Percentiles rank a stretch among this genome's conserved stretches.
These are phyloP conservation scores for Ophioninae sp. DNA, from an alignment of 2,888 invertebrate genomes.

Conservation along the genomic window DNA sequence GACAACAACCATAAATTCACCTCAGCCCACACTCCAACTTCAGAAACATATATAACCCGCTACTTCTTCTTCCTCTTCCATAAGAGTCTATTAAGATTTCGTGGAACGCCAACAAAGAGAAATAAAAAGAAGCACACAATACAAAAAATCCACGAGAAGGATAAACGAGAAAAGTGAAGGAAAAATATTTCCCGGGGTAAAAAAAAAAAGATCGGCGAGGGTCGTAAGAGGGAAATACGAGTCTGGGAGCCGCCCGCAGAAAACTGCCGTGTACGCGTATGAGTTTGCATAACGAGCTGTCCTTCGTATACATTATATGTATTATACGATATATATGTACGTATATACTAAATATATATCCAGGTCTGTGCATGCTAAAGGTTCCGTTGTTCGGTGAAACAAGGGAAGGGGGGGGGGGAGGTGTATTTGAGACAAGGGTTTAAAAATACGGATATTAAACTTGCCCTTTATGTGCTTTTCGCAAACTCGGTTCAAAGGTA, in stretches of 20 bases:
- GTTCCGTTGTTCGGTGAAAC: not conserved
- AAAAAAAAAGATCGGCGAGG: not conserved
- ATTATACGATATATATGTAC: not conserved
- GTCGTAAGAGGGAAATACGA: not conserved
- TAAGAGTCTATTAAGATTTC: not conserved
- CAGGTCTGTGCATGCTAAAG: not conserved
- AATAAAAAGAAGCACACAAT: not conserved
- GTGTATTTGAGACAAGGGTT: not conserved
- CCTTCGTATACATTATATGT: not conserved
- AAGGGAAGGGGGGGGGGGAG: not conserved
- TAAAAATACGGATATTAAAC: slow-evolving; percentile 42
- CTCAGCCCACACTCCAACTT: not conserved
- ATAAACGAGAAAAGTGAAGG: not conserved
- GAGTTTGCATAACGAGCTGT: not conserved
- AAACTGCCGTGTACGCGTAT: not conserved
- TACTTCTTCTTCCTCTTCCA: not conserved
- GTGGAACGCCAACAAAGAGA: not conserved
- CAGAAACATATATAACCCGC: not conserved
- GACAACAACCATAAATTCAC: slow-evolving; percentile 1
- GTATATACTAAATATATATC: not conserved
- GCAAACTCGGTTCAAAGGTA: slow-evolving; percentile 9
- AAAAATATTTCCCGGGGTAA: not conserved
- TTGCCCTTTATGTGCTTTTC: slow-evolving; percentile 20
- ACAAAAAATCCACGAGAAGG: not conserved
- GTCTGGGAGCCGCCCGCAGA: not conserved